phyloP scores from a whole-genome alignment of 1,140 invertebrate genomes.

The Dermatophagoides farinae region DNA sequence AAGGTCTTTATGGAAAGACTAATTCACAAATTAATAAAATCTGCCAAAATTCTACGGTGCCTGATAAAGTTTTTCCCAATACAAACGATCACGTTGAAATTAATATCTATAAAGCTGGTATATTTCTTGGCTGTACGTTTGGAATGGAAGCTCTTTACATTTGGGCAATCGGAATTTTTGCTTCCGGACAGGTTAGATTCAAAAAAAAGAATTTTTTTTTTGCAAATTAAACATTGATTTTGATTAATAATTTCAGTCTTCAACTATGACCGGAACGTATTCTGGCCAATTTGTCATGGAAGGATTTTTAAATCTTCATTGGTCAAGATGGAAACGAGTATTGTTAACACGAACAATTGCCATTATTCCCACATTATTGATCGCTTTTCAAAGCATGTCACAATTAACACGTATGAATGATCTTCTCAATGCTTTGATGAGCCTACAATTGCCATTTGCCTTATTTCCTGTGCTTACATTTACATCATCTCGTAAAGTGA shows the following conservation, averaged over 20 bases:
- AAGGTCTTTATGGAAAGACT: slow-evolving; percentile 50
- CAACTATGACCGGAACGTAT: slow-evolving; percentile 34
- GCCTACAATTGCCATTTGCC: slow-evolving; percentile 58
- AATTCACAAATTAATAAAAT: slow-evolving; percentile 25
- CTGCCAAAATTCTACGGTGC: background rate
- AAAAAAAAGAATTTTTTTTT: background rate
- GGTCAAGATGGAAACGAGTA: slow-evolving; percentile 71
- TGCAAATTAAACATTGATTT: background rate
- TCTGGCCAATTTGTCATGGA: slow-evolving; percentile 37
- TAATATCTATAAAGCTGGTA: slow-evolving; percentile 9
- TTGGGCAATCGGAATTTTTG: slow-evolving; percentile 35
- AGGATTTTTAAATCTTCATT: slow-evolving; percentile 68
- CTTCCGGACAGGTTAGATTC: slow-evolving; percentile 27
- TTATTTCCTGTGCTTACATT: slow-evolving; percentile 69
- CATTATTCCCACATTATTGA: slow-evolving; percentile 64
- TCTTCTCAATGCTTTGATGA: slow-evolving; percentile 72
- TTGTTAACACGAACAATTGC: slow-evolving; percentile 65
- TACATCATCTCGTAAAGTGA: slow-evolving; percentile 52
- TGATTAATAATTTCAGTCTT: slow-evolving; percentile 21
- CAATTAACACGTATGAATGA: slow-evolving; percentile 68
- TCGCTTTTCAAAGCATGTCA: slow-evolving; percentile 48
- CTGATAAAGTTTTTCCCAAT: slow-evolving; percentile 8
- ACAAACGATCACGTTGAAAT: background rate
- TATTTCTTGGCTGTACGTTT: slow-evolving; percentile 16
- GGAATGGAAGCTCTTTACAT: slow-evolving; percentile 26